A percentile compares a stretch with the other conserved stretches of the same genome.
Evolutionary conservation across 2,888 invertebrate genomes (phyloP).

Genomic region (Phengaris arion): DNA sequence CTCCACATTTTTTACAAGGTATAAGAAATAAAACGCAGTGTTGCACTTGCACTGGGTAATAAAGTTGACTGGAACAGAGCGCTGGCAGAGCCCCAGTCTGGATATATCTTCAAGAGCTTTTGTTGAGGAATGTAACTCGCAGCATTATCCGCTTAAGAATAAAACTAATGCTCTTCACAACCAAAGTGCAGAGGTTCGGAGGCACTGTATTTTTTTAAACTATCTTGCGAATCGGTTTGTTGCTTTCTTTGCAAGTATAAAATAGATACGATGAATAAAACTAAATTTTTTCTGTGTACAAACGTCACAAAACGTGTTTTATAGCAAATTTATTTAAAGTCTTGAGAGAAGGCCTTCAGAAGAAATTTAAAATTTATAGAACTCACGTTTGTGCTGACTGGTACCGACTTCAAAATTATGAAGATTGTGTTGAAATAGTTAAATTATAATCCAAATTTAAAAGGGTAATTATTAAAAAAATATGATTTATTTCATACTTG

Average conservation of each 20-base stretch:
- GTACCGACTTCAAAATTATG: too few relatives aligned
- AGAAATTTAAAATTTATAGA: too few relatives aligned
- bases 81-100: conserved; percentile 29
- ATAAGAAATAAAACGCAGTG: conserved; percentile 24
- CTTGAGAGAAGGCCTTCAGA: too few relatives aligned
- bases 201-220: neutral
- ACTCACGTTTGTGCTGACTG: too few relatives aligned
- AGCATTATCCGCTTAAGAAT: conserved; percentile 23
- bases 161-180: conserved; percentile 11
- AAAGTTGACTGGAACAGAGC: conserved; percentile 28
- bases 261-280: neutral
- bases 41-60: conserved; percentile 22
- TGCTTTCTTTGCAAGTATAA: neutral
- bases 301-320: too few relatives aligned
- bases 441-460: too few relatives aligned
- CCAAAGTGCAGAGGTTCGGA: neutral
- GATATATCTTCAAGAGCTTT: conserved; percentile 30
- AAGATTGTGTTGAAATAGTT: too few relatives aligned
- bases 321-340: too few relatives aligned
- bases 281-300: too few relatives aligned
- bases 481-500: too few relatives aligned
- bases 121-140: conserved; percentile 28
- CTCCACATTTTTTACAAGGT: conserved; percentile 18
- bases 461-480: too few relatives aligned
- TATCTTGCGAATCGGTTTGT: neutral